Evolutionary conservation across 23 tunicate species (phyloP).

Genomic region (Styela plicata): DNA sequence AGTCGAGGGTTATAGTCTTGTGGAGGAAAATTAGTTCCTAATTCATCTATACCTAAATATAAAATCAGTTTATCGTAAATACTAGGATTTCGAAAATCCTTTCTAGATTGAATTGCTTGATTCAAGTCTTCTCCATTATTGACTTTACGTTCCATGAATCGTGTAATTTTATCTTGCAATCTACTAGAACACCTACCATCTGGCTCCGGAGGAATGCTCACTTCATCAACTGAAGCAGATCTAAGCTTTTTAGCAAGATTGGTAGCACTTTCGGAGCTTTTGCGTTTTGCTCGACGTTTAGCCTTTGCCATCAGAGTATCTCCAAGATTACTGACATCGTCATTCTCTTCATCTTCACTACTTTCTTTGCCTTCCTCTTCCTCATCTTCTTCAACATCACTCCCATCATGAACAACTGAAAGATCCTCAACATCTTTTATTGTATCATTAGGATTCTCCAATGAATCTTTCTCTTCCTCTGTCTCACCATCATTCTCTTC

Average conservation of each 20-base stretch:
- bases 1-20: constrained; percentile 71
- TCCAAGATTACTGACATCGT: neutral
- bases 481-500: neutral
- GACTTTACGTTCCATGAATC: constrained; percentile 58
- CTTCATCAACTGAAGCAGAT: constrained; percentile 51
- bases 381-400: constrained; percentile 31
- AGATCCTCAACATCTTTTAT: constrained; percentile 35
- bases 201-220: constrained; percentile 66
- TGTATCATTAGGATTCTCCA: neutral
- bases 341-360: constrained; percentile 32
- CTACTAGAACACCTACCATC: constrained; percentile 54
- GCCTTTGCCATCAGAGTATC: constrained; percentile 24
- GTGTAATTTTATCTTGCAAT: constrained; percentile 59
- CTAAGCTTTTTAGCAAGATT: constrained; percentile 61
- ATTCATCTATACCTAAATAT: constrained; percentile 74
- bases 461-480: neutral
- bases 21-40: constrained; percentile 92
- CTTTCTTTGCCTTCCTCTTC: constrained; percentile 24
- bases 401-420: constrained; percentile 14
- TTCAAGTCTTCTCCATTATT: constrained; percentile 69
- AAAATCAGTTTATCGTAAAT: constrained; percentile 91
- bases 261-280: constrained; percentile 86
- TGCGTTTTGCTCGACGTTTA: constrained; percentile 40
- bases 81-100: constrained; percentile 93
- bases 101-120: constrained; percentile 58